Base-by-base conservation (phyloP, 64 coral and sea anemone genomes). In the Hydrozoanthus tunicans region DNA sequence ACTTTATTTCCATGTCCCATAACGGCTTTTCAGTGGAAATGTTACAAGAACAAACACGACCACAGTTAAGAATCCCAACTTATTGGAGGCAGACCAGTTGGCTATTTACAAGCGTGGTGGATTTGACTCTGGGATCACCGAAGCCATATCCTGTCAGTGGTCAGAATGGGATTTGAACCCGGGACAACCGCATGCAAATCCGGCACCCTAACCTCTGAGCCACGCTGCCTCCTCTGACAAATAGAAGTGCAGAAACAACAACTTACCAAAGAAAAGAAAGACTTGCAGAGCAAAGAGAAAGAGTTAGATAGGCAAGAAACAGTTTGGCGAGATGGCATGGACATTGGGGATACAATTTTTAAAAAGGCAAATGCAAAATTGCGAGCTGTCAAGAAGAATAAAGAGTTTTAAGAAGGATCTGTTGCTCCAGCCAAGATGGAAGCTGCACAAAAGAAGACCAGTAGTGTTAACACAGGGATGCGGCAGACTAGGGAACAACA, bases 351-450 rank as follows among this genome's bases (percentile, higher is more conserved):
- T 75, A 51, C 26, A 54, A 78, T 78, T 51, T 78, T 56, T 2
- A 78, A 78, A 78, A 13, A 78, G 53, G 75, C 12, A 78, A 78
- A 78, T 55, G 12, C 9, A 79, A 79, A 79, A 57, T 81, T 81
- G 59, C 79, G 4, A 62, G 4, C 79, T 64, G 59, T 7, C 58
- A 64, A 64, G 26, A 82, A 82, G 23, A 65, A 64, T 52, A 82
- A 82, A 23, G 80, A 52, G 52, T 64, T 82, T 65, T 1, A 64
- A 32, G 26, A 67, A 83, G 8, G 63, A 14, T 83, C 81, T 53
- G 32, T 83, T 65, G 81, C 62, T 67, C 81, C 68, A 83, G 81
- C 43, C 4, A 53, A 66, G 82, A 58, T 89, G 81, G 81, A 91
- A 81, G 67, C 72, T 81, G 76, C 52, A 80, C 68, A 82, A 62